Percentiles rank a stretch among this genome's conserved stretches.
Conservation (phyloP, 1,140 invertebrate species). For the Xylocopa sonorina region DNA sequence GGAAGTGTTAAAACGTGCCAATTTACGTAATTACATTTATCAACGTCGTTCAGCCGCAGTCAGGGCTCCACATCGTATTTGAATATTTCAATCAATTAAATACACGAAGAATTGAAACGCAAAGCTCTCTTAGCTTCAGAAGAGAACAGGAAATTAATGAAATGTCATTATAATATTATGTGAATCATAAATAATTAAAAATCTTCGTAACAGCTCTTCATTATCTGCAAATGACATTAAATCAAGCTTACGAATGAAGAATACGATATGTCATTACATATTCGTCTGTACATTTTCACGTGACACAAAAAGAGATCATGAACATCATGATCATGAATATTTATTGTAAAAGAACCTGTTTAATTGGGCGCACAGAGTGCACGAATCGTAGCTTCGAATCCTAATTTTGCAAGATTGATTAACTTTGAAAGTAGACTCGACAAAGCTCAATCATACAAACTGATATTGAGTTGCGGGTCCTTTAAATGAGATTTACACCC, state of each 20-base stretch:
- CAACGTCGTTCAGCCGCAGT: too few relatives aligned
- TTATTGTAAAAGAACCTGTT: not conserved
- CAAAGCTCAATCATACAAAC: too few relatives aligned
- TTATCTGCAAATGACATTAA: not conserved
- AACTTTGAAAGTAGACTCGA: too few relatives aligned
- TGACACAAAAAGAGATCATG: not conserved
- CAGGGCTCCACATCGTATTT: too few relatives aligned
- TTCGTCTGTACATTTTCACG: not conserved
- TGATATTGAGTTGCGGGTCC: too few relatives aligned
- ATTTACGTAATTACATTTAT: too few relatives aligned
- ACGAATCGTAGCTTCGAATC: too few relatives aligned
- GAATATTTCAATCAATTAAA: not conserved
- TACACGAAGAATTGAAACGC: not conserved
- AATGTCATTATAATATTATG: not conserved
- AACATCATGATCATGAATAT: not conserved
- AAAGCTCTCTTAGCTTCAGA: not conserved
- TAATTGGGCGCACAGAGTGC: not conserved
- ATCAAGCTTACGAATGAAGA: not conserved
- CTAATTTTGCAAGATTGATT: too few relatives aligned
- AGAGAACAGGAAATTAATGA: not conserved
- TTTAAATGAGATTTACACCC: too few relatives aligned
- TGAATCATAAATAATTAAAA: not conserved
- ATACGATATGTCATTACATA: not conserved
- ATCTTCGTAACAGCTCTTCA: rapidly evolving
- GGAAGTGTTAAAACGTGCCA: too few relatives aligned